Evolutionary conservation across 2,888 invertebrate genomes (phyloP).

Genomic region (Lepas anatifera): DNA sequence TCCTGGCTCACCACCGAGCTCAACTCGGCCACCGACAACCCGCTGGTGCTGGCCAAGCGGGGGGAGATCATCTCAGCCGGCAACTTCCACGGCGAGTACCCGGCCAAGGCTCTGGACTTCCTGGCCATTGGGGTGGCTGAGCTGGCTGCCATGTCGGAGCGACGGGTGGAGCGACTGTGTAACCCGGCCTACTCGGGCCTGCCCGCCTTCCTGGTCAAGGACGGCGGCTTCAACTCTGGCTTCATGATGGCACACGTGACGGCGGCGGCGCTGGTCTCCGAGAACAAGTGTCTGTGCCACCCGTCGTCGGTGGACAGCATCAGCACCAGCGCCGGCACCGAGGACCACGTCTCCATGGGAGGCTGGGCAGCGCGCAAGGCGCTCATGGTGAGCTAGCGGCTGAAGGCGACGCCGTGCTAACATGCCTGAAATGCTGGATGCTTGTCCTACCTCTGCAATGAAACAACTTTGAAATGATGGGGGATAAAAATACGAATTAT

Average conservation of each 20-base stretch:
- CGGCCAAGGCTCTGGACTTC: slow-evolving; percentile 52
- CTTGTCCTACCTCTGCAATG: too few relatives aligned
- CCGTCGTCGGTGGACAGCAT: slow-evolving; percentile 52
- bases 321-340: slow-evolving; percentile 51
- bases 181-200: slow-evolving; percentile 51
- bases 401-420: too few relatives aligned
- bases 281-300: slow-evolving; percentile 54
- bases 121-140: slow-evolving; percentile 52
- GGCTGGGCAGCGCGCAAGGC: slow-evolving; percentile 51
- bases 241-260: slow-evolving; percentile 56
- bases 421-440: too few relatives aligned
- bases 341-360: slow-evolving; percentile 58
- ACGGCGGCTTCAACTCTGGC: slow-evolving; percentile 55
- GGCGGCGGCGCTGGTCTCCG: slow-evolving; percentile 51
- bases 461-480: too few relatives aligned
- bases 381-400: slow-evolving; percentile 38
- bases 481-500: too few relatives aligned
- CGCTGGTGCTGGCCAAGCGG: slow-evolving; percentile 43
- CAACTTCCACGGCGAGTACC: slow-evolving; percentile 57
- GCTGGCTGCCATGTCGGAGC: slow-evolving; percentile 51
- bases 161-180: slow-evolving; percentile 48
- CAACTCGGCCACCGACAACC: slow-evolving; percentile 55
- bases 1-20: slow-evolving; percentile 47
- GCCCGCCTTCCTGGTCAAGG: slow-evolving; percentile 49
- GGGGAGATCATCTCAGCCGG: slow-evolving; percentile 52